These are phyloP conservation scores for Diphyllodes magnificus DNA, from an alignment of 2,113 vertebrate species.

Conservation along the genomic window DNA sequence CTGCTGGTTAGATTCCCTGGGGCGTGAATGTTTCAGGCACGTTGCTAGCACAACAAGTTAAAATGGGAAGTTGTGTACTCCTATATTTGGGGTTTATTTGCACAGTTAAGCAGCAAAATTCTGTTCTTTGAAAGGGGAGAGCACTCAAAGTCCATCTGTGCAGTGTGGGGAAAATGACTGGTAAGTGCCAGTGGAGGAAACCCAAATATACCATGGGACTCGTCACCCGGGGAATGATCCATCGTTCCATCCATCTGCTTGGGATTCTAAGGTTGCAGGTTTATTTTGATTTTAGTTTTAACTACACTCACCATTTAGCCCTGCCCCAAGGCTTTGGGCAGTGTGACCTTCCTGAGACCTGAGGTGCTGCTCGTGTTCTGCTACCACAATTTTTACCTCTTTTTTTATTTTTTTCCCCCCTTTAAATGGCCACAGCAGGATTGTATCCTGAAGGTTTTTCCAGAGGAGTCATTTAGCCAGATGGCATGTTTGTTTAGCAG, in stretches of 20 bases:
- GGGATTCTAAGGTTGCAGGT: not conserved
- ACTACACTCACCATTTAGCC: not conserved
- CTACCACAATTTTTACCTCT: not conserved
- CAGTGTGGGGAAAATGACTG: not conserved
- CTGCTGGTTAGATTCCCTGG: not conserved
- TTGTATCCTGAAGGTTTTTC: not conserved
- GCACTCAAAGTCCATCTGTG: rapidly evolving
- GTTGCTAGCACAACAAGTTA: not conserved
- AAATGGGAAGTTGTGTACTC: not conserved
- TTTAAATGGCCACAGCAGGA: not conserved
- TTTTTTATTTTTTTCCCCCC: rapidly evolving
- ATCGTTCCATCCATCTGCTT: not conserved
- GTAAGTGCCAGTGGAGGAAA: not conserved
- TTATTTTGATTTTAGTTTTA: not conserved
- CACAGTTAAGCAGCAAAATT: not conserved
- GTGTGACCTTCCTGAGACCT: not conserved
- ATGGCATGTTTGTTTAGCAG: not conserved
- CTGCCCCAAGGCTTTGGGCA: not conserved
- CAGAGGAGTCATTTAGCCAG: not conserved
- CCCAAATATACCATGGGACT: not conserved
- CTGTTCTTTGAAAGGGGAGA: not conserved
- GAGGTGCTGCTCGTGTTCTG: not conserved
- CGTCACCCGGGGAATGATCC: not conserved
- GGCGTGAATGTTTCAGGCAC: not conserved
- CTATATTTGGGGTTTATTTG: not conserved